Base-by-base conservation (phyloP, 2,888 invertebrate genomes). In the Coecobrya sp. region DNA sequence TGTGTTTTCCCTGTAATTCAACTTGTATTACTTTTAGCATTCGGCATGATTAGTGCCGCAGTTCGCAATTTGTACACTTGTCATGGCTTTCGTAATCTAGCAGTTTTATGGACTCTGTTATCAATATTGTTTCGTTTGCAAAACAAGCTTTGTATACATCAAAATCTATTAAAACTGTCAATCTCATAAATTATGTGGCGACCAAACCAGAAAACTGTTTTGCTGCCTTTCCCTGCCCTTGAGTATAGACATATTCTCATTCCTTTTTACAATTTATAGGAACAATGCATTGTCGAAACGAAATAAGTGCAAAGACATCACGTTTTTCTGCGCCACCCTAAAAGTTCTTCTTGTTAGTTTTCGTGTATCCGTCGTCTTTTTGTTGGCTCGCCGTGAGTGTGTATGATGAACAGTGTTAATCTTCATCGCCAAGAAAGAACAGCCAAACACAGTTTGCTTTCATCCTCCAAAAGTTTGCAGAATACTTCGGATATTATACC, bases 121-220 rank as follows among this genome's bases (percentile, higher is more conserved):
- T 55, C 19, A 19, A 4, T 55, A 55, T 19, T 19, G 16, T 19
- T 55, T 55, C n/a, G 7, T n/a, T 55, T 55, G 13, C 10, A 49
- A 13, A 13, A 10, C 13, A 49, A 10, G 1, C 13, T 49, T 49
- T 49, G 10, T 49, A 49, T 13, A 7, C 55, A 3, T 16, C 19
- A 55, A 73, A 42, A 73, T 73, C 42, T 73, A 42, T 73, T 73
- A 42, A 36, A 42, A 8, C 70, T 73, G 30, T 73, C 70, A 73
- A 73, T 73, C 36, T 0, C 13, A 73, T 0, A 10, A 73, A n/a
- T 36, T 73, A 73, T 73, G 5, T n/a, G 42, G 25, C 10, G 79
- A 79, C 45, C 49, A 42, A 79, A 16, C 49, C 16, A 52, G 16
- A 27, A 52, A 49, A 0, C 10, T 49, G 19, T 22, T 49, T 76